These are phyloP conservation scores for Lithophane socia DNA, from an alignment of 2,888 invertebrate species.

Conservation along the genomic window DNA sequence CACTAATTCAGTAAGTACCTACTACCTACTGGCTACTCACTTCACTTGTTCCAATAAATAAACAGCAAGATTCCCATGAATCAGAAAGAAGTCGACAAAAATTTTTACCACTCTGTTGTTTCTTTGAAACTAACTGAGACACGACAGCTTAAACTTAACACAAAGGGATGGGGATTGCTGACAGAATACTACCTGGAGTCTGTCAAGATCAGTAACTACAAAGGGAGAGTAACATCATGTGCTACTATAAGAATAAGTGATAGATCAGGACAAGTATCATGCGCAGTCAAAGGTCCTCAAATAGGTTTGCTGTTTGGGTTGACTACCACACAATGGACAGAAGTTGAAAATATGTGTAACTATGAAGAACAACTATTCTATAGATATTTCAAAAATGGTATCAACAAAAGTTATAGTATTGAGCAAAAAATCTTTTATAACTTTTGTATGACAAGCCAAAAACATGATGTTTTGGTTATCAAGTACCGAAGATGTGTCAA, in stretches of 20 bases:
- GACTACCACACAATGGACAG: constrained; percentile 79
- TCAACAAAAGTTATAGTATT: constrained; percentile 76
- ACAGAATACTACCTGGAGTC: constrained; percentile 85
- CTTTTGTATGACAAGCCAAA: constrained; percentile 83
- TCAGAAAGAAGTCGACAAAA: constrained; percentile 58
- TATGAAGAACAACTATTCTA: constrained; percentile 83
- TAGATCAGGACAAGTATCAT: constrained; percentile 81
- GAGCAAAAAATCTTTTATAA: constrained; percentile 87
- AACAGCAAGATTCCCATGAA: constrained; percentile 60
- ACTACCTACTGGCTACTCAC: background rate
- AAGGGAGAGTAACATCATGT: constrained; percentile 72
- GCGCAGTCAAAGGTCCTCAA: constrained; percentile 79
- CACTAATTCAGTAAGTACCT: background rate
- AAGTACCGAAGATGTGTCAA: constrained; percentile 81
- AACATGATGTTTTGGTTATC: constrained; percentile 77
- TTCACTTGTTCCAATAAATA: background rate
- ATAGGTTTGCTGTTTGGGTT: constrained; percentile 83
- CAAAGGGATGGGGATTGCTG: constrained; percentile 82
- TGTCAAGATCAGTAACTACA: constrained; percentile 81
- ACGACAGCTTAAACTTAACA: constrained; percentile 73
- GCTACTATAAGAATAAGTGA: constrained; percentile 84
- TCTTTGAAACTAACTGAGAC: constrained; percentile 83
- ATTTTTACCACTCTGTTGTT: constrained; percentile 71
- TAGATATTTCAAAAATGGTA: constrained; percentile 85
- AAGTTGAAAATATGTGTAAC: constrained; percentile 80